Conservation (phyloP, 2,113 vertebrate genomes). For the Nibea coibor region DNA sequence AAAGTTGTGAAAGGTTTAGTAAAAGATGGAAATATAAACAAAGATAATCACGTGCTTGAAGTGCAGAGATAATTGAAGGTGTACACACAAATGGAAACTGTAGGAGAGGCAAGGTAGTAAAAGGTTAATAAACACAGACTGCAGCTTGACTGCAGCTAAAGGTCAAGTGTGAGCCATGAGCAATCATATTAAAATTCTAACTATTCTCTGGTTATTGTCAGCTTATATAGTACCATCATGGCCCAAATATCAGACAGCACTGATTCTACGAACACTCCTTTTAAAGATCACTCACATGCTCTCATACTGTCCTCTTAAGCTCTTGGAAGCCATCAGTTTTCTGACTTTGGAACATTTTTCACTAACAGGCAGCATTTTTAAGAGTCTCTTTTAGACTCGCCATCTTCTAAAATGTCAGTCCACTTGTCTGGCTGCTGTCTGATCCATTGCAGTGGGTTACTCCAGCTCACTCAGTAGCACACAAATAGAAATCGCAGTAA, state of each 20-base stretch:
- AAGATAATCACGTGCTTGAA: neutral
- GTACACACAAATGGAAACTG: neutral
- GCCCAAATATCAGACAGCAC: neutral
- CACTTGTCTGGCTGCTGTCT: neutral
- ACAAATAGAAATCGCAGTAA: neutral
- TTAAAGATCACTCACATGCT: neutral
- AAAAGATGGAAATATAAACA: neutral
- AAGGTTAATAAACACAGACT: constrained; percentile 23
- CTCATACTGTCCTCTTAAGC: too few species aligned
- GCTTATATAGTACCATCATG: neutral
- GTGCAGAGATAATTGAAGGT: constrained; percentile 3
- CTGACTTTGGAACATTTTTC: neutral
- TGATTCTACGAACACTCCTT: neutral
- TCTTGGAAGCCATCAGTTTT: neutral
- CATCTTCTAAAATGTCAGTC: neutral
- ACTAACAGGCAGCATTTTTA: neutral
- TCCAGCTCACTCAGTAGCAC: neutral
- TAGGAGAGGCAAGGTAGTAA: neutral
- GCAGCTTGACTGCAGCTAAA: constrained; percentile 24
- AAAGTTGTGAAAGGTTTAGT: neutral
- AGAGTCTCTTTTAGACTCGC: neutral
- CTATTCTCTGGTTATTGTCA: neutral
- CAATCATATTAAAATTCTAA: constrained; percentile 10
- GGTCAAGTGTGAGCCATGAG: constrained; percentile 21
- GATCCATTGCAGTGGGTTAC: neutral